phyloP scores from a whole-genome alignment of 2,888 invertebrate species.

The Pheosia tremula region DNA sequence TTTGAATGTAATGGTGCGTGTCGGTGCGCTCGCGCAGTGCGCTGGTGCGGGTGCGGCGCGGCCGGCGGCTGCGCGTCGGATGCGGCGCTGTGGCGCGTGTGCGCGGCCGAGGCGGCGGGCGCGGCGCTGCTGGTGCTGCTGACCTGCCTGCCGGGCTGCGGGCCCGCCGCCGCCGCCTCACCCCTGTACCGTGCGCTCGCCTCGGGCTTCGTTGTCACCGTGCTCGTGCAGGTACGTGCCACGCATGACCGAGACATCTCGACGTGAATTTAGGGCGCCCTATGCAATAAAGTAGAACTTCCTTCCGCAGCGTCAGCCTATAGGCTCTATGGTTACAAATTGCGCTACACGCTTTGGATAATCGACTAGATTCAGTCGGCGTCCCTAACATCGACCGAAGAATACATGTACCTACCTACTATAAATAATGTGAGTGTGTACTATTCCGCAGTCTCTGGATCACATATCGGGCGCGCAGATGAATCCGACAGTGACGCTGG shows the following conservation, averaged over 20 bases:
- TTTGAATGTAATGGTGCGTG: neutral
- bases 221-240: conserved; percentile 85
- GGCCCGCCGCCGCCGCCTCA: conserved; percentile 48
- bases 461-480: conserved; percentile 91
- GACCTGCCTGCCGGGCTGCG: conserved; percentile 87
- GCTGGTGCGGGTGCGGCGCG: conserved; percentile 15
- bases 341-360: too few relatives aligned
- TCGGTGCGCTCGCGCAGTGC: conserved; percentile 5
- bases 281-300: too few relatives aligned
- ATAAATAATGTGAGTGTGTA: neutral
- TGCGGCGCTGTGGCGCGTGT: conserved; percentile 47
- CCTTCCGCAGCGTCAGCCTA: too few relatives aligned
- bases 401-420: too few relatives aligned
- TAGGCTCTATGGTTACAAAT: too few relatives aligned
- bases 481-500: conserved; percentile 90
- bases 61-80: conserved; percentile 19
- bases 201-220: conserved; percentile 87
- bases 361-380: too few relatives aligned
- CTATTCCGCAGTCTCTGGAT: conserved; percentile 86
- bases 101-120: conserved; percentile 86
- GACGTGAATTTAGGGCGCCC: too few relatives aligned
- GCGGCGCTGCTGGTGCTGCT: conserved; percentile 88
- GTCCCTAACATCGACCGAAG: too few relatives aligned
- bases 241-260: too few relatives aligned
- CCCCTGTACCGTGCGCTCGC: conserved; percentile 76